Percentiles rank a stretch among this genome's conserved stretches.
Conservation (phyloP, 2,888 invertebrate genomes). For the Drosophila helvetica region DNA sequence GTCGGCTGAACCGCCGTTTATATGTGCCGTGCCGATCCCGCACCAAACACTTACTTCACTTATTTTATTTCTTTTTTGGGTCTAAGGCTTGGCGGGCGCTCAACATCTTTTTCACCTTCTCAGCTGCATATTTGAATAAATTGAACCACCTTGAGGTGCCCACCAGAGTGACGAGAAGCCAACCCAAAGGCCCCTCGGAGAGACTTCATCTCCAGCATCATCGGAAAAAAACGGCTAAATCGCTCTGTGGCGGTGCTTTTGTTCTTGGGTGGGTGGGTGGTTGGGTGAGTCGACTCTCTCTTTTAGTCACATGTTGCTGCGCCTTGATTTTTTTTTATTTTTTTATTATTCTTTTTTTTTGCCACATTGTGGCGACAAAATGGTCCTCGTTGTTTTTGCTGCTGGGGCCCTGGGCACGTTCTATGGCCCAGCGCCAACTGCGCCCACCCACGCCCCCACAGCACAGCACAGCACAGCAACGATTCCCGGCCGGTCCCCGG, state of each 20-base stretch:
- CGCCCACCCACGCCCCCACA: conserved; percentile 35
- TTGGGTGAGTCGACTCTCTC: conserved; percentile 4
- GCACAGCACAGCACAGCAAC: not conserved
- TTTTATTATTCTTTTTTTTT: conserved; percentile 32
- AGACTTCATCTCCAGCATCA: conserved; percentile 34
- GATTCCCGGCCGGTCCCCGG: conserved; percentile 17
- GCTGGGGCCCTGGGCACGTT: conserved; percentile 63
- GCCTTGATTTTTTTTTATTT: conserved; percentile 43
- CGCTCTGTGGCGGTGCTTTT: conserved; percentile 62
- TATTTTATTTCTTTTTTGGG: not conserved
- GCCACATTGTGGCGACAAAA: conserved; percentile 60
- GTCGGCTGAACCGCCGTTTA: conserved; percentile 35
- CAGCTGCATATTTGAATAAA: conserved; percentile 61
- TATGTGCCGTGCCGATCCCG: conserved; percentile 11
- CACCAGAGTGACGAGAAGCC: conserved; percentile 30
- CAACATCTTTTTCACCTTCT: conserved; percentile 33
- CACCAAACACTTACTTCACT: conserved; percentile 15
- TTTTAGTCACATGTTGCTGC: conserved; percentile 48
- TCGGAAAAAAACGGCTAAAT: conserved; percentile 35
- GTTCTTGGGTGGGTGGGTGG: conserved; percentile 59
- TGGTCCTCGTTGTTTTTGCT: conserved; percentile 35
- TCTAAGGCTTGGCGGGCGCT: conserved; percentile 8
- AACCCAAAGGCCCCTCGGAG: conserved; percentile 48
- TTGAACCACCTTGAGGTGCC: conserved; percentile 44
- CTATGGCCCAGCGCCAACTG: conserved; percentile 71